Evolutionary conservation across 2,888 invertebrate species (phyloP).

Genomic region (Sarcophaga caerulescens): DNA sequence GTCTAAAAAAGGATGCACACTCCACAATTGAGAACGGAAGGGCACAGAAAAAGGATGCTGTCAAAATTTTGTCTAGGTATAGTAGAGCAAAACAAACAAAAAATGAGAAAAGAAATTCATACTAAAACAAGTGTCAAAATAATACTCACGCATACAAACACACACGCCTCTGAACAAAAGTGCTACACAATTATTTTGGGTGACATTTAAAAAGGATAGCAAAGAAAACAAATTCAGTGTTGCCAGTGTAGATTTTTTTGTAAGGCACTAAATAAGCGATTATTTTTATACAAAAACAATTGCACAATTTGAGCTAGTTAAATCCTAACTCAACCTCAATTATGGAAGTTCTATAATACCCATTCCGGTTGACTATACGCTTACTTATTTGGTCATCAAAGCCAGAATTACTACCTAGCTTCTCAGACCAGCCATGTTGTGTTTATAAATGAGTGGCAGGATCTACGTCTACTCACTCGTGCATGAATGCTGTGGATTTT

Average conservation of each 20-base stretch:
- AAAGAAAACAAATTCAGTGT: neutral
- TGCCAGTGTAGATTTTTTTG: neutral
- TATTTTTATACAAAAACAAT: too few relatives aligned
- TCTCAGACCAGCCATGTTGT: too few relatives aligned
- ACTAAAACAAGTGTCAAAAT: conserved; percentile 63
- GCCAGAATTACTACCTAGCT: too few relatives aligned
- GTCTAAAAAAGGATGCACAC: conserved; percentile 36
- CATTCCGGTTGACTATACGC: too few relatives aligned
- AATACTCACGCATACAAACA: neutral
- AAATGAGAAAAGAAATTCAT: conserved; percentile 24
- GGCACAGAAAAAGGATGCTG: conserved; percentile 35
- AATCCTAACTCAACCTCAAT: too few relatives aligned
- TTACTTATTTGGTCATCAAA: too few relatives aligned
- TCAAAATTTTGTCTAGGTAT: conserved; percentile 30
- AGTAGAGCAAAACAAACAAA: conserved; percentile 52
- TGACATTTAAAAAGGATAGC: neutral
- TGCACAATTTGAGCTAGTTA: too few relatives aligned
- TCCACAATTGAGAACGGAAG: neutral
- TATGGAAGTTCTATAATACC: too few relatives aligned
- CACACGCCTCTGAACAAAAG: neutral
- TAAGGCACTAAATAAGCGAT: too few relatives aligned
- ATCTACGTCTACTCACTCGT: neutral
- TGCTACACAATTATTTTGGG: neutral
- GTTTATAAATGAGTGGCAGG: too few relatives aligned
- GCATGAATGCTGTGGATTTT: neutral